A percentile compares a stretch with the other conserved stretches of the same genome.
Evolutionary conservation across 2,113 vertebrate species (phyloP).

Genomic region (Pomatostomus ruficeps): DNA sequence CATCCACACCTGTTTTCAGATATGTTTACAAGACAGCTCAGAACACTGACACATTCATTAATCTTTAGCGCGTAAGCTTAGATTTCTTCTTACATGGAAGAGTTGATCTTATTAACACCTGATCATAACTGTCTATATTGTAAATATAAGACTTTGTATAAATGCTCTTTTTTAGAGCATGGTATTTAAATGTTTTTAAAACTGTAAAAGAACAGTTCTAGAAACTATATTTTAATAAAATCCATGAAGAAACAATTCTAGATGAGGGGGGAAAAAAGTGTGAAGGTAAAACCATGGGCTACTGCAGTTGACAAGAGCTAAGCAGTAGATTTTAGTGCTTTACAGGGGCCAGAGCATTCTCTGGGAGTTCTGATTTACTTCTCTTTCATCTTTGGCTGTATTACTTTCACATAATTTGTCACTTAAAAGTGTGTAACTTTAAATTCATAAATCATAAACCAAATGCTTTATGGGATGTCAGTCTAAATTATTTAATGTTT

Average conservation of each 20-base stretch:
- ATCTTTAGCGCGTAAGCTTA: constrained; percentile 31
- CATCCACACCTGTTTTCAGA: constrained; percentile 23
- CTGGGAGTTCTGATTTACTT: background rate
- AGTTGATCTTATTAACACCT: constrained; percentile 50
- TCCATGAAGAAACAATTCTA: background rate
- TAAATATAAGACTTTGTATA: constrained; percentile 67
- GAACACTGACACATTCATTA: constrained; percentile 17
- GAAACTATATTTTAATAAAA: constrained; percentile 56
- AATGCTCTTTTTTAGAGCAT: constrained; percentile 70
- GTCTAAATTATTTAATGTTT: constrained; percentile 27
- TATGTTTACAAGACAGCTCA: constrained; percentile 47
- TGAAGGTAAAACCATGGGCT: background rate
- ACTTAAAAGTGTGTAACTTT: background rate
- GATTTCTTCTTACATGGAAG: constrained; percentile 68
- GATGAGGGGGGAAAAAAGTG: background rate
- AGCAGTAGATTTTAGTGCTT: background rate
- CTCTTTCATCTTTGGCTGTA: background rate
- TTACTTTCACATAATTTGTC: background rate
- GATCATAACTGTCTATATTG: constrained; percentile 57
- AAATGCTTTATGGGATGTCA: constrained; percentile 43
- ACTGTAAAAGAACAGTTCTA: constrained; percentile 54
- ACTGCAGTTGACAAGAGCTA: background rate
- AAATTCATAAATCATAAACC: constrained; percentile 5
- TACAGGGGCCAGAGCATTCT: background rate
- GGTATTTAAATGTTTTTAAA: constrained; percentile 68